Evolutionary conservation across 2,888 invertebrate genomes (phyloP).

Genomic region (Gymnoscelis rufifasciata): DNA sequence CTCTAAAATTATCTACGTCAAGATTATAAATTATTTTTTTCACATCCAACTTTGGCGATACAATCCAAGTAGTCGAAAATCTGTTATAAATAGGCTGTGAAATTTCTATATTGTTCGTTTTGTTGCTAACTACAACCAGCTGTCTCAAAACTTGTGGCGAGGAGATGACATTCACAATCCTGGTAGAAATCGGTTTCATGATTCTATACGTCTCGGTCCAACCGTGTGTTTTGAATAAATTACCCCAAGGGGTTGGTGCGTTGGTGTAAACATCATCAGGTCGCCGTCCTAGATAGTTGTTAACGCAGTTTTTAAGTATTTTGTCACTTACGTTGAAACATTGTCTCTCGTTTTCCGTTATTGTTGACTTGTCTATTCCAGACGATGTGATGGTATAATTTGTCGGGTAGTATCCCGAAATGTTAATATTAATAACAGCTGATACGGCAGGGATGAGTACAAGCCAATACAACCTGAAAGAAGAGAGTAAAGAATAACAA

Average conservation of each 20-base stretch:
- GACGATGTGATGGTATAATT: slow-evolving; percentile 7
- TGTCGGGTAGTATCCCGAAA: slow-evolving; percentile 8
- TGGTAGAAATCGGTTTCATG: slow-evolving; percentile 11
- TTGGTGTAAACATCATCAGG: slow-evolving; percentile 19
- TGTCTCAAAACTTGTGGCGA: slow-evolving; percentile 15
- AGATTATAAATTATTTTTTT: slow-evolving; percentile 3
- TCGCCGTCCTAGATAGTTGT: slow-evolving; percentile 10
- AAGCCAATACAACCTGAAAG: slow-evolving; percentile 7
- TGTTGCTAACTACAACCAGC: slow-evolving; percentile 3
- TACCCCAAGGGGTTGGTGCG: slow-evolving; percentile 35
- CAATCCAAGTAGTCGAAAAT: slow-evolving; percentile 10
- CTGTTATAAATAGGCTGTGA: slow-evolving; percentile 12
- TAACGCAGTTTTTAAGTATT: slow-evolving; percentile 16
- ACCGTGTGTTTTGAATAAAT: slow-evolving; percentile 30
- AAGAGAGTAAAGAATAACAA: neutral
- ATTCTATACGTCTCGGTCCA: slow-evolving; percentile 23
- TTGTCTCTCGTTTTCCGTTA: slow-evolving; percentile 10
- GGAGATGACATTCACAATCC: neutral
- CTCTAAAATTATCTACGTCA: slow-evolving; percentile 7
- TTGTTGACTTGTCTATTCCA: slow-evolving; percentile 12
- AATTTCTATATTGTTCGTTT: slow-evolving; percentile 1
- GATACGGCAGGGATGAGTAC: neutral
- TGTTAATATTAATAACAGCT: slow-evolving; percentile 7
- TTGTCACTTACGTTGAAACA: slow-evolving; percentile 12
- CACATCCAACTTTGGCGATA: slow-evolving; percentile 1